These are phyloP conservation scores for Epizoanthus fatuus DNA, from an alignment of 92 coral and sea anemone species.

Conservation along the genomic window DNA sequence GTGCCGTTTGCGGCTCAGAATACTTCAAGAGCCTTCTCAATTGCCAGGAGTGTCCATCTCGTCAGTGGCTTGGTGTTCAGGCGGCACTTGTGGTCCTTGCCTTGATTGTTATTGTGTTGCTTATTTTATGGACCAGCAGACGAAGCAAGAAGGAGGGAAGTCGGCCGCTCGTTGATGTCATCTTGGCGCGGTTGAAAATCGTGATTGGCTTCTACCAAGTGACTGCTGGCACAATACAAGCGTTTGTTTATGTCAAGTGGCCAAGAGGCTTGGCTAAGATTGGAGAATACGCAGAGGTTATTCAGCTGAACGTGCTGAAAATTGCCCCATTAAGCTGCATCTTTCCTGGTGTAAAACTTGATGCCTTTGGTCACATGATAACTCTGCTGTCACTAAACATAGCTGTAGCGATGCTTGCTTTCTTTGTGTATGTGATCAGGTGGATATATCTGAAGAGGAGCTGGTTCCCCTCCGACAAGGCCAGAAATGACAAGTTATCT, in stretches of 20 bases:
- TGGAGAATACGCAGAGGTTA: constrained; percentile 62
- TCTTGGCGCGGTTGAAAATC: constrained; percentile 72
- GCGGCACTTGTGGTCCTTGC: constrained; percentile 39
- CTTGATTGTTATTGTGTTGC: constrained; percentile 36
- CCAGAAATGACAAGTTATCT: constrained; percentile 11
- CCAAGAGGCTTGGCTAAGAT: constrained; percentile 63
- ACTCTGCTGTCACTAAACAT: constrained; percentile 42
- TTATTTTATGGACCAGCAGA: constrained; percentile 39
- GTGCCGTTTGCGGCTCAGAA: constrained; percentile 64
- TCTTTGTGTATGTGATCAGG: constrained; percentile 21
- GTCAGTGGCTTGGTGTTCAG: constrained; percentile 57
- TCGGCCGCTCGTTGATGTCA: constrained; percentile 60
- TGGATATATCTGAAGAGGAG: constrained; percentile 38
- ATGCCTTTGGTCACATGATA: constrained; percentile 58
- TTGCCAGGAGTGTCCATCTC: constrained; percentile 64
- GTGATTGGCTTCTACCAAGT: constrained; percentile 75
- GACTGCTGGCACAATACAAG: constrained; percentile 62
- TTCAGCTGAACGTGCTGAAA: constrained; percentile 72
- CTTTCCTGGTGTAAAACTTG: constrained; percentile 42
- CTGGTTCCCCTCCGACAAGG: background rate
- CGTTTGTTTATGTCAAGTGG: constrained; percentile 77
- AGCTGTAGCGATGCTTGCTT: constrained; percentile 30
- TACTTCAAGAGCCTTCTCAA: constrained; percentile 44
- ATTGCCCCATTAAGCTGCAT: constrained; percentile 77
- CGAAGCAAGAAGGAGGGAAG: constrained; percentile 42